Conservation (phyloP, 2,113 vertebrate species). For the Turnix velox region DNA sequence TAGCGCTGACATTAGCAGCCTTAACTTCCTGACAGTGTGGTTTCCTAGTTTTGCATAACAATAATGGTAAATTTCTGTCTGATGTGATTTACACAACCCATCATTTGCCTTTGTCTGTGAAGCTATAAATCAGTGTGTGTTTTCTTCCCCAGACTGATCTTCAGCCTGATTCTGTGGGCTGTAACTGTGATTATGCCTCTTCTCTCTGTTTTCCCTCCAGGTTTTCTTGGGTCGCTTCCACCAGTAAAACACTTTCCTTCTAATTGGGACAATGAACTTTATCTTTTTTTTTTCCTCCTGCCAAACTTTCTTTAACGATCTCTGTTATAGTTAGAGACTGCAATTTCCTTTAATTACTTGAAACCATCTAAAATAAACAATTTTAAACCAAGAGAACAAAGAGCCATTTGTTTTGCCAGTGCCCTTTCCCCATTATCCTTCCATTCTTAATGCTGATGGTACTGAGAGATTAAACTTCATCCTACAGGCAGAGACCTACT, state of each 20-base stretch:
- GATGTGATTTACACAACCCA: constrained; percentile 9
- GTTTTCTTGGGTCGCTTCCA: constrained; percentile 18
- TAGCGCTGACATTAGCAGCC: neutral
- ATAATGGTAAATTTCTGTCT: neutral
- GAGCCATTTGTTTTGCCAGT: constrained; percentile 10
- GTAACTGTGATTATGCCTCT: neutral
- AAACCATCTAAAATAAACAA: constrained; percentile 34
- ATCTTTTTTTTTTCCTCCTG: neutral
- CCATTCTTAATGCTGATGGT: neutral
- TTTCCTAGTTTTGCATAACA: constrained; percentile 19
- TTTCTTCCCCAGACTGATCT: neutral
- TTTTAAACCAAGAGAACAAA: neutral
- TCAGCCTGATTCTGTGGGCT: neutral
- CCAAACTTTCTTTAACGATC: constrained; percentile 33
- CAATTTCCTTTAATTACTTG: constrained; percentile 35
- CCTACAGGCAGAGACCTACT: constrained; percentile 13
- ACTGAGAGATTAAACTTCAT: constrained; percentile 57
- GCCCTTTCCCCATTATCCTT: neutral
- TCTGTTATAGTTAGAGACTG: neutral
- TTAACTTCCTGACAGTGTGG: neutral
- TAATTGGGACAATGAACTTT: constrained; percentile 28
- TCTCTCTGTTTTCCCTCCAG: neutral
- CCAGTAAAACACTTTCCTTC: neutral
- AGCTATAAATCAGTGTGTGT: constrained; percentile 7
- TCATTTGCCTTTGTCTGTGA: constrained; percentile 18